phyloP scores from a whole-genome alignment of 2,888 invertebrate species.

The Pseudoips prasinana region DNA sequence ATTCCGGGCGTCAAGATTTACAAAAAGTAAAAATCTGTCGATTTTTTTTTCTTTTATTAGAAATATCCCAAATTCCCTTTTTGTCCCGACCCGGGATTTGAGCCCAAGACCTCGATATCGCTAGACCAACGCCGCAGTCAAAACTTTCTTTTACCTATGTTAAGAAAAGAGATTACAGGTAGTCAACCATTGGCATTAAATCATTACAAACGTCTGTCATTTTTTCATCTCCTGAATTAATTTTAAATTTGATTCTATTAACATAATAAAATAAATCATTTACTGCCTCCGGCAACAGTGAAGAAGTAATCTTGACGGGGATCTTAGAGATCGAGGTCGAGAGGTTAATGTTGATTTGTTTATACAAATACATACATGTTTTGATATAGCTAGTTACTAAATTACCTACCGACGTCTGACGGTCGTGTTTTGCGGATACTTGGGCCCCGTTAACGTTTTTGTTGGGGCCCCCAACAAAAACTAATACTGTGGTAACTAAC shows the following conservation, averaged over 20 bases:
- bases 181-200: constrained; percentile 56
- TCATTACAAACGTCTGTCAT: constrained; percentile 59
- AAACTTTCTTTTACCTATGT: constrained; percentile 46
- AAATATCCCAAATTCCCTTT: too few species aligned
- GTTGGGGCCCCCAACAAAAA: constrained; percentile 53
- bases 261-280: constrained; percentile 62
- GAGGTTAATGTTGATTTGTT: constrained; percentile 54
- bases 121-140: too few species aligned
- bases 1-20: too few species aligned
- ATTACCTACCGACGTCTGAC: constrained; percentile 26
- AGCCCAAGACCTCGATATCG: too few species aligned
- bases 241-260: constrained; percentile 66
- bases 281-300: constrained; percentile 34
- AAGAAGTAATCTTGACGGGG: constrained; percentile 45
- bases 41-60: too few species aligned
- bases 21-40: too few species aligned
- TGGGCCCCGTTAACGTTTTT: constrained; percentile 51
- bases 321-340: constrained; percentile 47
- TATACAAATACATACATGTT: constrained; percentile 43
- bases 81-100: too few species aligned
- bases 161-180: constrained; percentile 49
- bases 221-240: constrained; percentile 60
- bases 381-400: constrained; percentile 36
- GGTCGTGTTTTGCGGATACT: constrained; percentile 34
- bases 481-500: constrained; percentile 54